Evolutionary conservation across 2,888 invertebrate genomes (phyloP), one percentile per base, ranked within the genome.

Genomic region (Lobophora halterata): DNA sequence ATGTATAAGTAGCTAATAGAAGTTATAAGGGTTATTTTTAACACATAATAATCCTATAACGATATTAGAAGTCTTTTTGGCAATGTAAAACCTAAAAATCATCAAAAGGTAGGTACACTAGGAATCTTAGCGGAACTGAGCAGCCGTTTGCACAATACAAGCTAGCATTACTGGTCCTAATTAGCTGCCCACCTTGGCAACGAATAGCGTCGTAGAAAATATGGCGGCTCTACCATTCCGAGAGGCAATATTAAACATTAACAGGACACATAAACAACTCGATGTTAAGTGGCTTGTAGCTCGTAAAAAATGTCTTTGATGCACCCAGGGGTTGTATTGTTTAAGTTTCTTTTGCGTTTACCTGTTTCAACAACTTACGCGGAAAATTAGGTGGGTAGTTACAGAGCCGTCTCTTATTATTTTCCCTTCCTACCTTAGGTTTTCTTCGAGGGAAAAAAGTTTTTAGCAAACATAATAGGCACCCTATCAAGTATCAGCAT

Each of bases 181-280:
- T 52, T 52, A 52, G 52, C n/a, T 44, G 49, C 32, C 36, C 39
- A 48, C 47, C 49, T 49, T 44, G 46, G 47, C 46, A 46, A 30
- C 38, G 43, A 47, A 47, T 26, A 38, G 40, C 47, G 46, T 44
- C 47, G 39, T 44, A 49, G 39, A 23, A 49, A 52, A 48, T 52
- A 52, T 46, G 39, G 43, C 39, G 21, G 41, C 41, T 28, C 46
- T 36, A 43, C 43, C 37, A 39, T 44, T 52, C 25, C 28, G 49
- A 36, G 52, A 41, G 39, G 52, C 49, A 46, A 49, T 52, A 52
- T 52, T 49, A 53, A 53, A 53, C 52, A 53, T 53, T 53, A 48
- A 45, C 48, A 46, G 35, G 46, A 53, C 42, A 42, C 40, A 52
- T 52, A 53, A 53, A 53, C 52, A 50, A 50, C 50, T 52, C 50